phyloP scores from a whole-genome alignment of 2,888 invertebrate genomes.

The Anagyrus pseudococci region DNA sequence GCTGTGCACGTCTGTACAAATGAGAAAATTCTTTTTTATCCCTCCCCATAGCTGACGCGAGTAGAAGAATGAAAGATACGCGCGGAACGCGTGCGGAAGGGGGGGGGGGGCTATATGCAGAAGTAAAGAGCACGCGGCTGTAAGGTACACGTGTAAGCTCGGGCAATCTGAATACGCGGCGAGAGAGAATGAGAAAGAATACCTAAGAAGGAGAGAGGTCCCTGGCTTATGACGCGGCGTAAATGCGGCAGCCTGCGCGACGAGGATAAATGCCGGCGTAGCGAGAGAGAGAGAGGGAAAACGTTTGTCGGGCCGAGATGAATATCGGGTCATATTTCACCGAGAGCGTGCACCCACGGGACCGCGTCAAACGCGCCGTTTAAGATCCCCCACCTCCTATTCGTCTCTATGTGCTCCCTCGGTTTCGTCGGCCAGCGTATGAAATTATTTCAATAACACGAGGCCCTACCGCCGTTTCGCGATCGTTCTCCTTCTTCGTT shows the following conservation, averaged over 20 bases:
- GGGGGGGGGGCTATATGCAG: too few relatives aligned
- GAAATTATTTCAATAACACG: conserved; percentile 52
- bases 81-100: too few relatives aligned
- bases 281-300: too few relatives aligned
- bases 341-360: conserved; percentile 25
- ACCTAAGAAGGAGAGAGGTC: not conserved
- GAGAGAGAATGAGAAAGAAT: too few relatives aligned
- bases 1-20: conserved; percentile 3
- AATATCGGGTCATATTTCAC: conserved; percentile 48
- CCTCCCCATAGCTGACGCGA: too few relatives aligned
- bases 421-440: conserved; percentile 24
- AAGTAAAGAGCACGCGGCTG: too few relatives aligned
- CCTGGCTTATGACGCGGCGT: not conserved
- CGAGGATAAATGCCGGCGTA: conserved; percentile 45
- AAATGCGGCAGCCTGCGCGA: conserved; percentile 23
- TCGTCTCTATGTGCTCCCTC: too few relatives aligned
- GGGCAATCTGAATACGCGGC: too few relatives aligned
- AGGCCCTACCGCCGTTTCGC: not conserved
- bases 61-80: too few relatives aligned
- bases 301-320: conserved; percentile 40
- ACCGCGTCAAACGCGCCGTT: conserved; percentile 40
- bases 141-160: too few relatives aligned
- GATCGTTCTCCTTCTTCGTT: not conserved
- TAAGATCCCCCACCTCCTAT: conserved; percentile 37
- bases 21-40: not conserved